A percentile compares a stretch with the other conserved stretches of the same genome.
phyloP scores from a whole-genome alignment of 92 coral and sea anemone species.

The Zoanthus solanderi region DNA sequence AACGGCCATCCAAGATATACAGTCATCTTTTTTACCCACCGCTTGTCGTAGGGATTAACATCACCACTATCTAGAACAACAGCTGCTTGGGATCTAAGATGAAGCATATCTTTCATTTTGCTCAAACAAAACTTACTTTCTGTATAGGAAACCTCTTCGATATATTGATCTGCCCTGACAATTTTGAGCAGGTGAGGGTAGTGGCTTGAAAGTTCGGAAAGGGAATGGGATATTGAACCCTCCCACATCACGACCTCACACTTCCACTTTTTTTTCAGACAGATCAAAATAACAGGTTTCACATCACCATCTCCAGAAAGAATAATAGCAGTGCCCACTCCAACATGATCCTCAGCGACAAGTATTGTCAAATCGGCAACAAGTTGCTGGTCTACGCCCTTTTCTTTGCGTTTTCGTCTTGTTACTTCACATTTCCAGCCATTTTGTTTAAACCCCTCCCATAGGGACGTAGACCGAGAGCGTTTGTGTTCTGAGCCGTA shows the following conservation, averaged over 20 bases:
- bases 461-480: not conserved
- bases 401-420: slow-evolving; percentile 5
- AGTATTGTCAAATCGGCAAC: slow-evolving; percentile 7
- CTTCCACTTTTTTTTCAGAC: slow-evolving; percentile 12
- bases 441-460: not conserved
- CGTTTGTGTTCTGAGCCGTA: slow-evolving; percentile 16
- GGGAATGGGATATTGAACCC: not conserved
- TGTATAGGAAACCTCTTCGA: not conserved
- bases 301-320: slow-evolving; percentile 38
- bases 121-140: not conserved
- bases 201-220: not conserved
- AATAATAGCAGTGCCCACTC: not conserved
- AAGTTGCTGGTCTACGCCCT: slow-evolving; percentile 22
- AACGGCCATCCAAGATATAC: slow-evolving; percentile 20
- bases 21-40: slow-evolving; percentile 23
- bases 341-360: not conserved
- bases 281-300: not conserved
- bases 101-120: not conserved
- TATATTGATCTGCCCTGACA: not conserved
- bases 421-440: not conserved
- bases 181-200: not conserved
- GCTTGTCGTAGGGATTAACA: not conserved
- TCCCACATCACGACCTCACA: slow-evolving; percentile 42
- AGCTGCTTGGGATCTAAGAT: slow-evolving; percentile 36
- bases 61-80: not conserved